phyloP scores from a whole-genome alignment of 2,888 invertebrate species.

The Hirudinaria manillensis region DNA sequence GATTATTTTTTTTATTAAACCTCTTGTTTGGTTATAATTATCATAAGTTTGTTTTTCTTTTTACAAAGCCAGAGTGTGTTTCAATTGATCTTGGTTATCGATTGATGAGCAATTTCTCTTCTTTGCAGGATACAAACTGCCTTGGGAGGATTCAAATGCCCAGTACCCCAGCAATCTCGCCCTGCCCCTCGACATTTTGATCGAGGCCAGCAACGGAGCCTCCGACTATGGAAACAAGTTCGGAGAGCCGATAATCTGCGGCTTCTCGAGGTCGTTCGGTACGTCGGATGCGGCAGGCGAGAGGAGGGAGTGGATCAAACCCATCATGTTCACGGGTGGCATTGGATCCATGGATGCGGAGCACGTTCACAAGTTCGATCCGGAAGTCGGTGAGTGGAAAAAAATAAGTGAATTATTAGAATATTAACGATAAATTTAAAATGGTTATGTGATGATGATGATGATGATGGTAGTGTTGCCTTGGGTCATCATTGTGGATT shows the following conservation, averaged over 20 bases:
- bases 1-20: neutral
- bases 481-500: too few species aligned
- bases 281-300: conserved; percentile 58
- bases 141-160: conserved; percentile 74
- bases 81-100: neutral
- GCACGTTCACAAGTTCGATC: conserved; percentile 72
- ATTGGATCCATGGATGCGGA: conserved; percentile 79
- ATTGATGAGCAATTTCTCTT: neutral
- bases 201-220: conserved; percentile 94
- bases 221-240: conserved; percentile 99
- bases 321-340: conserved; percentile 97
- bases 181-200: conserved; percentile 75
- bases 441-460: too few species aligned
- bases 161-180: conserved; percentile 83
- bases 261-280: conserved; percentile 73
- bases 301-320: conserved; percentile 88
- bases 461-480: too few species aligned
- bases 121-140: conserved; percentile 68
- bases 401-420: neutral
- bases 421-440: neutral
- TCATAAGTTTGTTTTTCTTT: neutral
- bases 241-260: conserved; percentile 74
- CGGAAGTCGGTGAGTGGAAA: conserved; percentile 63
- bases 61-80: neutral
- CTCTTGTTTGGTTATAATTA: neutral